These are phyloP conservation scores for Nomada ferruginata DNA, from an alignment of 2,888 invertebrate species.

Conservation along the genomic window DNA sequence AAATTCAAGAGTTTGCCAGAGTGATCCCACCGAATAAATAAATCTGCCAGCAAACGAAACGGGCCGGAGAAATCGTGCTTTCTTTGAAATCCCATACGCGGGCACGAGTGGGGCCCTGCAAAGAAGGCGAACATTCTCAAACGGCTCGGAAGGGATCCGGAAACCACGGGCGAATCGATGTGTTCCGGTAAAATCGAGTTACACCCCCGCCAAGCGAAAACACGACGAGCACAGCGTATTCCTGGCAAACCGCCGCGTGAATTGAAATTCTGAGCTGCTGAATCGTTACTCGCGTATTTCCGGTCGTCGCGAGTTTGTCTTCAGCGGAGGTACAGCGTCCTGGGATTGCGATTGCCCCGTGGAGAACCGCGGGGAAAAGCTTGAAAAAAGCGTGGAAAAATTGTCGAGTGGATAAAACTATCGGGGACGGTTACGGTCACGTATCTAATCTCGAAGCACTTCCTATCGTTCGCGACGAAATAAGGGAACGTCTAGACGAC, in stretches of 20 bases:
- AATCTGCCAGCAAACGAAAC: constrained; percentile 20
- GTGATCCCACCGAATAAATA: neutral
- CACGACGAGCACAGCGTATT: constrained; percentile 9
- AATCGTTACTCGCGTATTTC: constrained; percentile 33
- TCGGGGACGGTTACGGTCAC: constrained; percentile 19
- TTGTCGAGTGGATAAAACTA: neutral
- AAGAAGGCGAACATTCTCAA: constrained; percentile 30
- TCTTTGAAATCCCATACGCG: constrained; percentile 7
- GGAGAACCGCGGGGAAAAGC: neutral
- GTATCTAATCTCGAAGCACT: neutral
- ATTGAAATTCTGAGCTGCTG: constrained; percentile 38
- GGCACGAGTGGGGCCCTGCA: neutral
- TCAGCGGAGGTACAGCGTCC: neutral
- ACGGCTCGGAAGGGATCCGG: constrained; percentile 24
- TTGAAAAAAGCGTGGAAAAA: neutral
- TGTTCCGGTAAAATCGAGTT: constrained; percentile 29
- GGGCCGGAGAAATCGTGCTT: neutral
- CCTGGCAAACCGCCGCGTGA: constrained; percentile 23
- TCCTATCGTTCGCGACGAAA: neutral
- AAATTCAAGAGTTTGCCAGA: neutral
- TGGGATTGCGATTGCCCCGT: no score
- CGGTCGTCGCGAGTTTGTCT: neutral
- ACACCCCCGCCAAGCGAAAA: neutral
- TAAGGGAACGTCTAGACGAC: constrained; percentile 3
- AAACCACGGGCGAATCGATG: constrained; percentile 35